Conservation (phyloP, 2,797 vertebrate species). For the Coccyzus lansbergi region DNA sequence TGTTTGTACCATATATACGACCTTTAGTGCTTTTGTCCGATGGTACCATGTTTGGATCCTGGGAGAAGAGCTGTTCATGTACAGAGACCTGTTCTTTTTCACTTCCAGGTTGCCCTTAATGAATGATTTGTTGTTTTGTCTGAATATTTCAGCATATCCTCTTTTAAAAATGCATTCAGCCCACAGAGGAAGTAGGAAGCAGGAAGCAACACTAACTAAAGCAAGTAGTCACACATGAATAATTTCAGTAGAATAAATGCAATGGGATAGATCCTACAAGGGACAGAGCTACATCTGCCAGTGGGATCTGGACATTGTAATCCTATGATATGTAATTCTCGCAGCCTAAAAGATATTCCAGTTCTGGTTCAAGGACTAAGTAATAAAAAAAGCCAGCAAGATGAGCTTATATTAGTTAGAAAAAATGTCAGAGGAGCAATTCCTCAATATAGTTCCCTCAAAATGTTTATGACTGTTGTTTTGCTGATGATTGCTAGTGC, state of each 20-base stretch:
- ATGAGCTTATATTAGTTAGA: background rate
- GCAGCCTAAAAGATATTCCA: background rate
- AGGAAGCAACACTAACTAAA: background rate
- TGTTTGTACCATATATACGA: background rate
- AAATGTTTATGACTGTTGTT: background rate
- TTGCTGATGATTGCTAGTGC: background rate
- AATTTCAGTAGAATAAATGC: background rate
- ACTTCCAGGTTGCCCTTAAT: background rate
- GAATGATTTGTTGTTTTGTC: slow-evolving; percentile 22
- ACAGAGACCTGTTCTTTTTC: background rate
- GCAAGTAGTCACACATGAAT: background rate
- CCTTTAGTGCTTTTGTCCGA: background rate
- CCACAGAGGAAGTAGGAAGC: background rate
- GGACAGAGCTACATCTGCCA: background rate
- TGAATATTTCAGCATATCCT: slow-evolving; percentile 42
- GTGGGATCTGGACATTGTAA: background rate
- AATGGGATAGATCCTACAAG: background rate
- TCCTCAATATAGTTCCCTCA: background rate
- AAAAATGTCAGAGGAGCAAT: background rate
- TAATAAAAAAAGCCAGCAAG: background rate
- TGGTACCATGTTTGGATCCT: background rate
- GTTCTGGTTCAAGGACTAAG: background rate
- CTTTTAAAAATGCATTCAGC: slow-evolving; percentile 32
- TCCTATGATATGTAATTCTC: background rate
- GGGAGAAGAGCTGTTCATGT: background rate